phyloP scores from a whole-genome alignment of 1,140 invertebrate genomes.

The Drosophila kepulauana region DNA sequence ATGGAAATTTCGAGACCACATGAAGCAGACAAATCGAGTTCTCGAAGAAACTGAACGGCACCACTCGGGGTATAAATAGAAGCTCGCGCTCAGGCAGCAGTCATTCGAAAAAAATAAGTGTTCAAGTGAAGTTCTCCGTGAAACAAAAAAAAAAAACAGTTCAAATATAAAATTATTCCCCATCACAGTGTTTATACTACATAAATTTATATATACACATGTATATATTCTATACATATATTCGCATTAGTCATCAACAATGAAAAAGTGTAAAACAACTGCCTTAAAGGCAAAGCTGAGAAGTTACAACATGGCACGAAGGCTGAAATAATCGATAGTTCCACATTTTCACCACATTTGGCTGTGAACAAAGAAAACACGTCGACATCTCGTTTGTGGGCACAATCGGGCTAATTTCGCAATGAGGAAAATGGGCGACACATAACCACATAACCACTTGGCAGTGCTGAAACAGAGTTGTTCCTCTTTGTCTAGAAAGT shows the following conservation, averaged over 20 bases:
- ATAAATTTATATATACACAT: conserved; percentile 19
- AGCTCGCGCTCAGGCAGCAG: neutral
- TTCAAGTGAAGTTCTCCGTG: conserved; percentile 62
- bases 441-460: conserved; percentile 51
- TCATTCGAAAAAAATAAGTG: conserved; percentile 66
- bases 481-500: conserved; percentile 59
- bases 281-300: conserved; percentile 42
- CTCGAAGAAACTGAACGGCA: conserved; percentile 39
- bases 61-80: conserved; percentile 64
- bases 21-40: conserved; percentile 38
- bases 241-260: conserved; percentile 34
- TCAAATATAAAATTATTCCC: conserved; percentile 5
- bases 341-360: conserved; percentile 32
- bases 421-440: conserved; percentile 44
- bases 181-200: conserved; percentile 12
- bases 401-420: conserved; percentile 54
- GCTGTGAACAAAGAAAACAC: conserved; percentile 65
- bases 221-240: conserved; percentile 10
- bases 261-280: conserved; percentile 62
- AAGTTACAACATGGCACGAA: conserved; percentile 47
- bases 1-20: conserved; percentile 13
- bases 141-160: conserved; percentile 17
- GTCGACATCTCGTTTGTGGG: conserved; percentile 50
- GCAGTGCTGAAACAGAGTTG: conserved; percentile 39
- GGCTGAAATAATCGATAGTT: conserved; percentile 56